These are phyloP conservation scores for Eupithecia subfuscata DNA, from an alignment of 2,888 invertebrate species.

Conservation along the genomic window DNA sequence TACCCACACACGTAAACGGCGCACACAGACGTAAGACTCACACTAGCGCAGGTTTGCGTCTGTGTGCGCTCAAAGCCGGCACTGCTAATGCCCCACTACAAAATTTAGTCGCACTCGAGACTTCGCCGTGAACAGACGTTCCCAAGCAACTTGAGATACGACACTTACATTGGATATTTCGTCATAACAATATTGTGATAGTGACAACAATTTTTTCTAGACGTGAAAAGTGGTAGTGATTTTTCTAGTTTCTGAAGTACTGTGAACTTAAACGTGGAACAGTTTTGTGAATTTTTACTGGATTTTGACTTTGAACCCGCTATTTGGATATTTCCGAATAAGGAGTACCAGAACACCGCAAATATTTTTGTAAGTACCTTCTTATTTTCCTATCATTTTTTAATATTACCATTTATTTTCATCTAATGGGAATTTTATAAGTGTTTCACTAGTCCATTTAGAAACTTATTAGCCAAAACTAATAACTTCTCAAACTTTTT, in stretches of 20 bases:
- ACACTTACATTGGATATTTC: constrained; percentile 77
- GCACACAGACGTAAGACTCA: constrained; percentile 51
- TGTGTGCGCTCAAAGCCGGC: constrained; percentile 74
- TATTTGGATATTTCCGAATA: constrained; percentile 81
- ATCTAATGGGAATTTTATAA: background rate
- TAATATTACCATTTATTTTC: background rate
- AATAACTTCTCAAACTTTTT: background rate
- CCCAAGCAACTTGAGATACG: constrained; percentile 62
- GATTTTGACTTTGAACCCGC: constrained; percentile 74
- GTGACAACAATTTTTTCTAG: constrained; percentile 70
- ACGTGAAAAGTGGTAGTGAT: constrained; percentile 80
- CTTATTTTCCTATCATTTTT: constrained; percentile 33
- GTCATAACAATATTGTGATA: constrained; percentile 81
- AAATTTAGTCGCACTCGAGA: constrained; percentile 78
- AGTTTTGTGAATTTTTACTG: constrained; percentile 68
- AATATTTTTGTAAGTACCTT: constrained; percentile 82
- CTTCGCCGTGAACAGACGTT: constrained; percentile 67
- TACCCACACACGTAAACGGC: constrained; percentile 64
- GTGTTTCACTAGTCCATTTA: constrained; percentile 26
- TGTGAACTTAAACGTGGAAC: constrained; percentile 63
- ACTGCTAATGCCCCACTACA: constrained; percentile 80
- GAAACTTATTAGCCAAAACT: constrained; percentile 13
- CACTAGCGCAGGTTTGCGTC: constrained; percentile 42
- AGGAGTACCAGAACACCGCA: constrained; percentile 77
- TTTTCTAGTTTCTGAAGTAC: constrained; percentile 58